Evolutionary conservation across 1,140 invertebrate species (phyloP), one percentile per base, ranked within the genome.

Genomic region (Stenopsyche tienmushanensis): DNA sequence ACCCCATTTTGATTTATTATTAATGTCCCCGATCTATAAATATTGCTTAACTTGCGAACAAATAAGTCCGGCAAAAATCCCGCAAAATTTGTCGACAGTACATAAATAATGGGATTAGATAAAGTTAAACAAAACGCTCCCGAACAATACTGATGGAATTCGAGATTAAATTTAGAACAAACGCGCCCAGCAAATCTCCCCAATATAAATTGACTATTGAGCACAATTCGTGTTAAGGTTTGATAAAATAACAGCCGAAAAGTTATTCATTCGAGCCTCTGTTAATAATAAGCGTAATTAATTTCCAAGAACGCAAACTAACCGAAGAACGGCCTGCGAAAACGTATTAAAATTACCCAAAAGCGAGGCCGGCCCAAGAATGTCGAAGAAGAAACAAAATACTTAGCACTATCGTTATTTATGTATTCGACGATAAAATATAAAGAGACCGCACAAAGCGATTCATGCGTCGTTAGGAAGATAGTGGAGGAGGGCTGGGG

Each of bases 211-310:
- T 34, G 29, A 13, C 29, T 34, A 34, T 34, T 34, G 29, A 34
- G 29, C 29, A 13, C 13, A 13, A 34, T 34, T 34, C 29, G 29
- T 13, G 29, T 34, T 34, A 34, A 34, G 13, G 8, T 47, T 47
- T 47, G 8, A 47, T 47, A 47, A 47, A 47, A 18, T 18, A 15
- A 15, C 10, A 13, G 17, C 17, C 44, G 5, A 8, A 39, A 34
- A 34, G 29, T 34, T 34, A 34, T 34, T 34, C 13, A 34, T 34
- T 34, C 29, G 13, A 34, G 29, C 5, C 29, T 34, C 13, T 34
- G 29, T 34, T 34, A 34, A 15, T 47, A 47, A 9, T 47, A 20
- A 47, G 44, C 18, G 10, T 47, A 47, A 47, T 47, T 47, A 47
- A 47, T 47, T 47, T 18, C 18, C 8, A 7, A 5, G 8, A 20